Evolutionary conservation across 92 coral and sea anemone species (phyloP), one percentile per base, ranked within the genome.

Genomic region (Blastomussa wellsi): DNA sequence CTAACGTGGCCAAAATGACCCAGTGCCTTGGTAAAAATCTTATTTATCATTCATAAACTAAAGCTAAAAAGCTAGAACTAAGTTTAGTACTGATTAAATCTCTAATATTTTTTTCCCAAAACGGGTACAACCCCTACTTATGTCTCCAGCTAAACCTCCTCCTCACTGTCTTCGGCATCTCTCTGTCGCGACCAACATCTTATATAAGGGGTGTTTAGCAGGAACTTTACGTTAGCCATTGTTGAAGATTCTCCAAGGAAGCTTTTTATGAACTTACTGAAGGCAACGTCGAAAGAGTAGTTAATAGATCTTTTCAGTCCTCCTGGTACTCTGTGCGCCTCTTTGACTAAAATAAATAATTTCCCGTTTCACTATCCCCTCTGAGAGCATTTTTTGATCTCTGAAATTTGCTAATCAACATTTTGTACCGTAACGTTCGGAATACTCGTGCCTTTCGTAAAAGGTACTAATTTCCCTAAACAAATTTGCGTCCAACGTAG

Each of bases 51-150:
- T 20, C 44, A 77, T 37, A 17, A 77, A 15, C 32, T 52, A 11
- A 35, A 13, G 79, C 39, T 77, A 55, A 77, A 77, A 77, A 33
- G 48, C 55, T 74, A 31, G 60, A 74, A 31, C 22, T 53, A 9
- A 35, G 22, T 52, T 55, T 36, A 12, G 3, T n/a, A 2, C 24
- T 33, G 26, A 5, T 2, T 20, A 19, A 55, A 77, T 20, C 80
- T 20, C 47, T 36, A 36, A 70, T 36, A 22, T 33, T 55, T 36
- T 28, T 42, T 19, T 6, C 24, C 7, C 15, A 47, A n/a, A 74
- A 77, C 20, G 0, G 33, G 4, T 9, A 35, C 19, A 10, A 11
- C 69, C 31, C 16, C 28, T 7, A 33, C 2, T 19, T 3, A 31
- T 3, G 47, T 29, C 31, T 12, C 5, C 28, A 39, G 47, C 29